phyloP scores from a whole-genome alignment of 2,113 vertebrate genomes.

The Rynchops niger region DNA sequence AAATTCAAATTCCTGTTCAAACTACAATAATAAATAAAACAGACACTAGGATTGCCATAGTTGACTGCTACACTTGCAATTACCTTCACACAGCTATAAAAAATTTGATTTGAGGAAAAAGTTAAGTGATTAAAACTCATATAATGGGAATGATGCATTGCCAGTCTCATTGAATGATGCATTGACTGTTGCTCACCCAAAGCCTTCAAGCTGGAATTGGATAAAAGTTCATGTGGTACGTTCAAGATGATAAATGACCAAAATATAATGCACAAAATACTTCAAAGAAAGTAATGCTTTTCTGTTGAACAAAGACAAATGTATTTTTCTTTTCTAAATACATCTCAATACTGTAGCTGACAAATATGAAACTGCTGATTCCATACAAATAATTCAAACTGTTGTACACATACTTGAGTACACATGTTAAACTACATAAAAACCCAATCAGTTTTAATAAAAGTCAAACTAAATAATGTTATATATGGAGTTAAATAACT shows the following conservation, averaged over 20 bases:
- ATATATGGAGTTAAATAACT: neutral
- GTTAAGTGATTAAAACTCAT: neutral
- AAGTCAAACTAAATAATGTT: neutral
- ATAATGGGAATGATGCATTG: neutral
- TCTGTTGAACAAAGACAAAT: conserved; percentile 46
- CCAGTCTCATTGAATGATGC: neutral
- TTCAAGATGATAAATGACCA: conserved; percentile 64
- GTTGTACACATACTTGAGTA: neutral
- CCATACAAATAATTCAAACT: neutral
- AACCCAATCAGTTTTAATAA: neutral
- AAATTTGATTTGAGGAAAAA: neutral
- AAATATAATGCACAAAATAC: conserved; percentile 58
- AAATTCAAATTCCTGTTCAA: neutral
- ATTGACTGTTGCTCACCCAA: conserved; percentile 55
- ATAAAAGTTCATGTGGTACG: conserved; percentile 65
- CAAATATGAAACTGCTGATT: conserved; percentile 15
- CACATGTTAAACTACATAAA: neutral
- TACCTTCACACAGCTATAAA: neutral
- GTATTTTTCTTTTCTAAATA: conserved; percentile 39
- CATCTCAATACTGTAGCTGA: conserved; percentile 6
- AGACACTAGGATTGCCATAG: neutral
- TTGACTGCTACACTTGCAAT: neutral
- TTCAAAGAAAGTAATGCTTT: conserved; percentile 62
- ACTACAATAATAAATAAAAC: neutral
- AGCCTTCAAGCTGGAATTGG: conserved; percentile 57